Conservation (phyloP, 2,888 invertebrate species). For the Nymphalis polychloros region DNA sequence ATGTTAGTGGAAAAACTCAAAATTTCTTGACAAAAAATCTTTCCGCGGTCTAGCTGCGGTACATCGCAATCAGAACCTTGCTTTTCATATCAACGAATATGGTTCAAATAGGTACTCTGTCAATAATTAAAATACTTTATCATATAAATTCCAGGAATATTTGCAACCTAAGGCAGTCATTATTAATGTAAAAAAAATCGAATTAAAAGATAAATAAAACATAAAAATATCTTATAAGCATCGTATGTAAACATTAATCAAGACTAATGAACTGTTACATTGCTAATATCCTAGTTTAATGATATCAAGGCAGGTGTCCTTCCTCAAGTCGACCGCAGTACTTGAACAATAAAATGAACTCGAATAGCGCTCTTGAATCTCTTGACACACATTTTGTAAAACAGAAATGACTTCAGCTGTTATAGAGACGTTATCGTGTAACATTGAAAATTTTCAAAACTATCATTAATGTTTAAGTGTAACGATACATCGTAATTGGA, state of each 20-base stretch:
- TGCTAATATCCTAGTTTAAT: slow-evolving; percentile 37
- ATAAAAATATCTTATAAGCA: neutral
- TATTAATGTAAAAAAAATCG: neutral
- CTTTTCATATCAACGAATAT: no score
- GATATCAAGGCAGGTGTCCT: slow-evolving; percentile 65
- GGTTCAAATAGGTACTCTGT: no score
- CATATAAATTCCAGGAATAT: no score
- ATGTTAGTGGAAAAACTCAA: no score
- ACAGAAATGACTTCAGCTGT: slow-evolving; percentile 33
- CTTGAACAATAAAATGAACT: slow-evolving; percentile 71
- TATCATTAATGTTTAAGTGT: neutral
- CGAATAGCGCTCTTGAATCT: slow-evolving; percentile 58
- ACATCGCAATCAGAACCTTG: no score
- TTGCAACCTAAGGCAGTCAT: no score
- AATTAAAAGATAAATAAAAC: neutral
- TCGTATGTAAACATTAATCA: slow-evolving; percentile 12
- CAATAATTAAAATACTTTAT: no score
- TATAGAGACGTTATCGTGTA: slow-evolving; percentile 23
- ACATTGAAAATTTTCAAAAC: no score
- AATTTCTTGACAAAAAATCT: no score
- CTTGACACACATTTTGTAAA: slow-evolving; percentile 69
- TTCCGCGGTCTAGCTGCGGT: no score
- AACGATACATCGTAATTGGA: slow-evolving; percentile 3
- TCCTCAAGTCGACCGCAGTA: slow-evolving; percentile 53
- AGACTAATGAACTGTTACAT: slow-evolving; percentile 22